Percentiles rank a stretch among this genome's conserved stretches.
phyloP scores from a whole-genome alignment of 2,888 invertebrate species.

The Acheta domesticus region DNA sequence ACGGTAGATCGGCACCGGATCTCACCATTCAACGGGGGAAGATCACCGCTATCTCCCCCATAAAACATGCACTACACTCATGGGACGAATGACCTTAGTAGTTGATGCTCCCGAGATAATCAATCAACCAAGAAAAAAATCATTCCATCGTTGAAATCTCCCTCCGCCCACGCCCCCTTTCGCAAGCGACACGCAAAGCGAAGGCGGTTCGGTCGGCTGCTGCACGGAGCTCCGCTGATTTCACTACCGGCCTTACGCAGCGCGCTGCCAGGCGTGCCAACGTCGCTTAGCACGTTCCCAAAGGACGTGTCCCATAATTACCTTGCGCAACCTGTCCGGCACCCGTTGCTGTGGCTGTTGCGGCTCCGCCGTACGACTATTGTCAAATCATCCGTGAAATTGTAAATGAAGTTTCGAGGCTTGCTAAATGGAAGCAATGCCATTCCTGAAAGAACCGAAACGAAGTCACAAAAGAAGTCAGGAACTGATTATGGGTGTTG shows the following conservation, averaged over 20 bases:
- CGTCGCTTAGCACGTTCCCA: neutral
- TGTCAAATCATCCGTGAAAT: neutral
- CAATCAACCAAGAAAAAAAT: too few relatives aligned
- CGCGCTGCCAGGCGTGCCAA: neutral
- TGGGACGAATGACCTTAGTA: too few relatives aligned
- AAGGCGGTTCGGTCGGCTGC: neutral
- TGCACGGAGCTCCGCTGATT: neutral
- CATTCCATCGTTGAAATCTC: too few relatives aligned
- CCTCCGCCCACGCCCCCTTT: neutral
- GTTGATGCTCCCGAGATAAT: too few relatives aligned
- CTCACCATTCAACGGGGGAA: too few relatives aligned
- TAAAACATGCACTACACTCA: too few relatives aligned
- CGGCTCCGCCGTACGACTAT: neutral
- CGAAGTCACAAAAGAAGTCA: too few relatives aligned
- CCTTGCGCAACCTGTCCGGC: neutral
- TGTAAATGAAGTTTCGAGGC: neutral
- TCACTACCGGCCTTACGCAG: conserved; percentile 9
- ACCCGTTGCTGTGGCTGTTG: neutral
- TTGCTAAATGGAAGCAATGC: neutral
- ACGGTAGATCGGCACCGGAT: too few relatives aligned
- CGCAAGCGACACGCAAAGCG: neutral
- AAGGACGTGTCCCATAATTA: neutral
- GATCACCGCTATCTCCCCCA: too few relatives aligned
- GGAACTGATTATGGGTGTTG: too few relatives aligned
- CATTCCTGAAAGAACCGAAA: too few relatives aligned